phyloP scores from a whole-genome alignment of 1,140 invertebrate species.

The Drosophila cardini region DNA sequence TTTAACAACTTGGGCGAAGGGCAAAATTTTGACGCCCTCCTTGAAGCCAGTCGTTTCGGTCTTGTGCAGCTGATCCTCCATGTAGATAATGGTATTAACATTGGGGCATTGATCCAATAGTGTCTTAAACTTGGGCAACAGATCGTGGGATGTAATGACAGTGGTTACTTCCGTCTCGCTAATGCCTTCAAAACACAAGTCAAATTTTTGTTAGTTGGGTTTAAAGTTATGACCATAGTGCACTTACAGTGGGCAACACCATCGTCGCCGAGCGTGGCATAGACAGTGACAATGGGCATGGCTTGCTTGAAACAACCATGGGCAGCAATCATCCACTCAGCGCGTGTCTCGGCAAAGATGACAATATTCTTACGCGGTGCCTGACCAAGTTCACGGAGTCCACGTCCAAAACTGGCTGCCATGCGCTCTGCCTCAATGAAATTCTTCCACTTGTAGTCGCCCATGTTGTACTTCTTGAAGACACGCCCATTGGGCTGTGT shows the following conservation, averaged over 20 bases:
- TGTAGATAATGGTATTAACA: conserved; percentile 93
- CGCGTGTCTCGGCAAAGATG: conserved; percentile 98
- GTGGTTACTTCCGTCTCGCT: conserved; percentile 97
- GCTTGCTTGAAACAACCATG: conserved; percentile 97
- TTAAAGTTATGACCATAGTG: not conserved
- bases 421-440: conserved; percentile 92
- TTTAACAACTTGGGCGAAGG: conserved; percentile 87
- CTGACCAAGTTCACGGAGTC: conserved; percentile 89
- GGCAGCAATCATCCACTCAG: conserved; percentile 98
- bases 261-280: conserved; percentile 98
- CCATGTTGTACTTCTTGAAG: conserved; percentile 98
- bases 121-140: conserved; percentile 94
- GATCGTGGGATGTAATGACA: conserved; percentile 94
- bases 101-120: conserved; percentile 89
- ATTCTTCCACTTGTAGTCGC: conserved; percentile 96
- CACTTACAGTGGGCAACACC: conserved; percentile 93
- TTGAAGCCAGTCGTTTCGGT: conserved; percentile 89
- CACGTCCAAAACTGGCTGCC: conserved; percentile 91
- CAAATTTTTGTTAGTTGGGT: conserved; percentile 4
- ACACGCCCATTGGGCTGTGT: conserved; percentile 96
- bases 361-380: conserved; percentile 91
- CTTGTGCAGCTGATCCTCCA: conserved; percentile 93
- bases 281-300: conserved; percentile 97
- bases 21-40: conserved; percentile 88
- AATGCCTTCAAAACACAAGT: conserved; percentile 87